Evolutionary conservation across 2,888 invertebrate genomes (phyloP), one percentile per base, ranked within the genome.

Genomic region (Oscheius myriophilus): DNA sequence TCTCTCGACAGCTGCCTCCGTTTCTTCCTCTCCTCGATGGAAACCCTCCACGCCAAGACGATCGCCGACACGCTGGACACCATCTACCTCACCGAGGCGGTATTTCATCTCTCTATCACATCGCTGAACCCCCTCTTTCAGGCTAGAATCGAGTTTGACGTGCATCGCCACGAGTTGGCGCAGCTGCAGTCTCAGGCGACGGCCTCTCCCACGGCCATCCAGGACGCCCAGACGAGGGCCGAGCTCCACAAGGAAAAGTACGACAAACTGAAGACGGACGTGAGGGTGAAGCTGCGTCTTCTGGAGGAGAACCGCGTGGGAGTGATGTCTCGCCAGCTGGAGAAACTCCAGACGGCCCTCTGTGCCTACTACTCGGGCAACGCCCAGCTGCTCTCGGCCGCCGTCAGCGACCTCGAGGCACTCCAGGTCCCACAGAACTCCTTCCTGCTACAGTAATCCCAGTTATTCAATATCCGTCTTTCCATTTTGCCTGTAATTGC

Each of bases 291-390:
- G 89, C 91, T 97, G 88, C 92, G 93, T 88, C 93, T 97, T 89
- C 90, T 97, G 82, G 95, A 97, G 89, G 97, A 97, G 90, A 97
- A 97, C 89, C 89, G 96, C 94, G 93, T 96, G 84, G 96, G 69
- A 16, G 79, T 79, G 25, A 72, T 79, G 21, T 69, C 73, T 16
- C 43, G 54, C 14, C 79, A 79, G 49, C 61, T 79, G 51, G 79
- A 79, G 63, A 79, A 76, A 61, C 70, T 79, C 12, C 79, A 79
- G 51, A 66, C 69, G 2, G 77, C 79, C 4, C 74, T 79, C 2
- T 73, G 74, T 42, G 79, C 79, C 25, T 79, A 79, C 63, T 79
- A 74, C 58, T 76, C 74, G 43, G 79, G 79, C 52, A 79, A 79
- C 62, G 79, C 79, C 14, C 74, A 74, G 51, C 69, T 75, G 1